Evolutionary conservation across 2,888 invertebrate genomes (phyloP).

Genomic region (Dasysyrphus albostriatus): DNA sequence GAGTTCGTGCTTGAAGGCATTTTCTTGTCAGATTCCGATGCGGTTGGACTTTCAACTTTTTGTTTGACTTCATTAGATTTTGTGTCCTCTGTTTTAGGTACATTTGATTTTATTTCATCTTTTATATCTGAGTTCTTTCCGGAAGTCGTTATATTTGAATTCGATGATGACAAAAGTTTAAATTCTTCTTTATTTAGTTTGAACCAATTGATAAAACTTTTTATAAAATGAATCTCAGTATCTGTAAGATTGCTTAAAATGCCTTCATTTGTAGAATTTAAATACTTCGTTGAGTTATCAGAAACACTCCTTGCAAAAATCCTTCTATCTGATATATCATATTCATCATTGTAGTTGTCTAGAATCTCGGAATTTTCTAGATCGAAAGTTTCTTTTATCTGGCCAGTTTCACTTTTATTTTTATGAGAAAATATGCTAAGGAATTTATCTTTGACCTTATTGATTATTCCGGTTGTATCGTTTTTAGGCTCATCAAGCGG

Average conservation of each 20-base stretch:
- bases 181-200: slow-evolving; percentile 32
- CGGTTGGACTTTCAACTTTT: slow-evolving; percentile 5
- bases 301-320: slow-evolving; percentile 43
- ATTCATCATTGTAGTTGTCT: slow-evolving; percentile 30
- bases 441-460: slow-evolving; percentile 75
- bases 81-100: not conserved
- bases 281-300: not conserved
- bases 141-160: not conserved
- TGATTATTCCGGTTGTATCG: slow-evolving; percentile 60
- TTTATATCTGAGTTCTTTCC: not conserved
- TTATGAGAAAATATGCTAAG: slow-evolving; percentile 74
- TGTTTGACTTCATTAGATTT: not conserved
- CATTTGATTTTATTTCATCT: not conserved
- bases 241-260: slow-evolving; percentile 42
- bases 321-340: slow-evolving; percentile 25
- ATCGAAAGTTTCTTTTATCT: not conserved
- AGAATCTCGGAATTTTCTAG: slow-evolving; percentile 13
- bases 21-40: slow-evolving; percentile 4
- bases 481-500: slow-evolving; percentile 12
- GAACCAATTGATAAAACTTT: slow-evolving; percentile 64
- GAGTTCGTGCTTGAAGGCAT: not conserved
- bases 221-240: slow-evolving; percentile 47
- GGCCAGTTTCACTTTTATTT: not conserved
- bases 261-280: not conserved
- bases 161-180: not conserved